These are phyloP conservation scores for Mormyrus iriodes DNA, from an alignment of 2,113 vertebrate species.

Conservation along the genomic window DNA sequence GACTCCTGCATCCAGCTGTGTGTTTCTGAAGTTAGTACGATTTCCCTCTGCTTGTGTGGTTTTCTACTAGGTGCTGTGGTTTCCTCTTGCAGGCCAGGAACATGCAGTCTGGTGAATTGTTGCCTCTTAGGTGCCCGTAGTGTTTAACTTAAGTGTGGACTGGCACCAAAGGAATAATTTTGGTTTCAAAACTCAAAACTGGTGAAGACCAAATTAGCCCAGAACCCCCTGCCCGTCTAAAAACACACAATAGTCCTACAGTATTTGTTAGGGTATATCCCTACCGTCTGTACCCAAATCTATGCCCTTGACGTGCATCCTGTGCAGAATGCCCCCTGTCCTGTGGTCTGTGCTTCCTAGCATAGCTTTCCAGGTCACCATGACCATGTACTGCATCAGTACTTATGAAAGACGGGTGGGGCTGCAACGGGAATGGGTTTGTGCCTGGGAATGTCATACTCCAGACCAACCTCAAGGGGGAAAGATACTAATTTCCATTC, in stretches of 20 bases:
- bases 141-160: neutral
- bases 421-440: neutral
- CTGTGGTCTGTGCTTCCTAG: neutral
- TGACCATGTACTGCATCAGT: neutral
- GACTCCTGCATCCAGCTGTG: neutral
- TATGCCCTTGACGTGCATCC: neutral
- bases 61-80: neutral
- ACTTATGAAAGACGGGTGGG: neutral
- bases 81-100: neutral
- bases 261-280: neutral
- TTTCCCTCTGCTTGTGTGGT: neutral
- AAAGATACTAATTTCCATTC: neutral
- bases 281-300: neutral
- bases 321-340: neutral
- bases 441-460: neutral
- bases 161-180: neutral
- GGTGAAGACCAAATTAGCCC: neutral
- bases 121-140: neutral
- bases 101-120: neutral
- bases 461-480: neutral
- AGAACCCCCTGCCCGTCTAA: neutral
- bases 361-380: neutral
- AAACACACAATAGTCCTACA: neutral
- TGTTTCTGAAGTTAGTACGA: neutral
- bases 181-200: neutral